Evolutionary conservation across 2,888 invertebrate species (phyloP).

Genomic region (Cerceris rybyensis): DNA sequence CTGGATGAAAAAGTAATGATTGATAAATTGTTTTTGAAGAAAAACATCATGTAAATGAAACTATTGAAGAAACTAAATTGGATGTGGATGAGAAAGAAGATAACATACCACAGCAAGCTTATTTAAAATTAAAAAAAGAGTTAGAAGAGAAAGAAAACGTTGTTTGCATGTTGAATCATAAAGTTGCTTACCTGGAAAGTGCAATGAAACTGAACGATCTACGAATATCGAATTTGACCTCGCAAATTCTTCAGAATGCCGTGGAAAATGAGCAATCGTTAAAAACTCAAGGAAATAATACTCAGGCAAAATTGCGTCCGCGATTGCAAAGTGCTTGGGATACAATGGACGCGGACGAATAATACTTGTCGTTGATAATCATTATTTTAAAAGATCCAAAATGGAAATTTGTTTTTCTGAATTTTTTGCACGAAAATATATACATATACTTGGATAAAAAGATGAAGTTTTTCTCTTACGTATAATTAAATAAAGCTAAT

Average conservation of each 20-base stretch:
- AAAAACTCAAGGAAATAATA: constrained; percentile 7
- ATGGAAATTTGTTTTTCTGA: no score
- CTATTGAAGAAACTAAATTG: constrained; percentile 63
- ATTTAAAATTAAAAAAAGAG: constrained; percentile 80
- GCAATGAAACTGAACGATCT: constrained; percentile 86
- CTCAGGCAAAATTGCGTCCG: constrained; percentile 18
- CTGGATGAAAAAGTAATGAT: not conserved
- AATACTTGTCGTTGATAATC: not conserved
- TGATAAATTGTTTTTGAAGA: constrained; percentile 7
- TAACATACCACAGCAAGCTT: constrained; percentile 50
- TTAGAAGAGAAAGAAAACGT: constrained; percentile 84
- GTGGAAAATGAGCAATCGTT: constrained; percentile 44
- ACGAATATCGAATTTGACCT: constrained; percentile 77
- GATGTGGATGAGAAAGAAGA: constrained; percentile 80
- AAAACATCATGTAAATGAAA: not conserved
- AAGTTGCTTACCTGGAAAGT: constrained; percentile 85
- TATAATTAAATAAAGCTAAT: no score
- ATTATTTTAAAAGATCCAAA: not conserved
- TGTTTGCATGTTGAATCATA: constrained; percentile 83
- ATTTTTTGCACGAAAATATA: no score
- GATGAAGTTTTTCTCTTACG: no score
- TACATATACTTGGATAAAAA: no score
- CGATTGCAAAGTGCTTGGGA: constrained; percentile 21
- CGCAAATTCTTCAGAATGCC: constrained; percentile 55
- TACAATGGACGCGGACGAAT: constrained; percentile 6